Evolutionary conservation across 1,140 invertebrate species (phyloP).

Genomic region (Micrasema minimum): DNA sequence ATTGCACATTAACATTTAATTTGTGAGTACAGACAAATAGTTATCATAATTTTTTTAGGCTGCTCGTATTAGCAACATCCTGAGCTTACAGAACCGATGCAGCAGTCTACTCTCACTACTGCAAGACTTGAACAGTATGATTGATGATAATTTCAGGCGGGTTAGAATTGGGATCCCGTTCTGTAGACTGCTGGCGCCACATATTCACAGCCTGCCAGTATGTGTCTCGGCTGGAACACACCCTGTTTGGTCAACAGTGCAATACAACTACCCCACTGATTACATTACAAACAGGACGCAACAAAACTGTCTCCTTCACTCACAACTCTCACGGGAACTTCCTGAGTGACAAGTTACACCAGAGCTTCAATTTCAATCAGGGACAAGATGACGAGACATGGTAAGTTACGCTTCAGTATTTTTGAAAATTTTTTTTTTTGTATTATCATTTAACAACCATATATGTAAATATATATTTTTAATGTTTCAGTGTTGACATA

Average conservation of each 20-base stretch:
- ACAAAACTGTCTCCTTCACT: slow-evolving; percentile 68
- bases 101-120: slow-evolving; percentile 84
- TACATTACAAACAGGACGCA: slow-evolving; percentile 62
- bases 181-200: slow-evolving; percentile 92
- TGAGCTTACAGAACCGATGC: slow-evolving; percentile 85
- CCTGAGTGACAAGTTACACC: slow-evolving; percentile 52
- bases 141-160: slow-evolving; percentile 76
- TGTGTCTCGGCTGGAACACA: slow-evolving; percentile 88
- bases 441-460: too few relatives aligned
- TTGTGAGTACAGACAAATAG: too few relatives aligned
- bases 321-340: slow-evolving; percentile 62
- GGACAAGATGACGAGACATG: slow-evolving; percentile 77
- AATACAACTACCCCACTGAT: slow-evolving; percentile 63
- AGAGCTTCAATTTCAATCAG: slow-evolving; percentile 51
- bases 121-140: too few relatives aligned
- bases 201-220: slow-evolving; percentile 93
- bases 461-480: too few relatives aligned
- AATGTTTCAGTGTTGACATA: slow-evolving; percentile 75
- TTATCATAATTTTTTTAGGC: too few relatives aligned
- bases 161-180: slow-evolving; percentile 89
- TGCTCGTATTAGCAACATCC: slow-evolving; percentile 77
- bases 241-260: slow-evolving; percentile 78
- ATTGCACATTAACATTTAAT: too few relatives aligned
- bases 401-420: slow-evolving; percentile 60
- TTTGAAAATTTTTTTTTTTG: too few relatives aligned